Evolutionary conservation across 2,888 invertebrate genomes (phyloP).

Genomic region (Petrolisthes manimaculis): DNA sequence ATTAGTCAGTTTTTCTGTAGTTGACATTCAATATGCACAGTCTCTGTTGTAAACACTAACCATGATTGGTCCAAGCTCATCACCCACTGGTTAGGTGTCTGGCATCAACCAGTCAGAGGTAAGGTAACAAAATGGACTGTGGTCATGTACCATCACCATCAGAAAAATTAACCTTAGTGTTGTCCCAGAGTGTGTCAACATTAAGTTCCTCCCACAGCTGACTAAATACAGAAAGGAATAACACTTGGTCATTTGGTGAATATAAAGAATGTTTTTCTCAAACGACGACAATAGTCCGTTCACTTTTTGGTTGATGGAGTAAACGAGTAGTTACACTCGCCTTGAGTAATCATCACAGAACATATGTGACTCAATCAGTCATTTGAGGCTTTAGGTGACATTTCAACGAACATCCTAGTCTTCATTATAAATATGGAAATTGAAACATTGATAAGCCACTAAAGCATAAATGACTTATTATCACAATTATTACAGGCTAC

Average conservation of each 20-base stretch:
- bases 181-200: constrained; percentile 49
- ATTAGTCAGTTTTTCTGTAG: too few relatives aligned
- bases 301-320: constrained; percentile 59
- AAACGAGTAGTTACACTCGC: constrained; percentile 40
- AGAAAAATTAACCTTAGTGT: constrained; percentile 15
- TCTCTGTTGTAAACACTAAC: too few relatives aligned
- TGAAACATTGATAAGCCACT: constrained; percentile 42
- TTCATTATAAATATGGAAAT: constrained; percentile 46
- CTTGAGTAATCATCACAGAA: constrained; percentile 57
- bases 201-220: constrained; percentile 40
- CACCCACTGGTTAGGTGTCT: too few relatives aligned
- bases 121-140: too few relatives aligned
- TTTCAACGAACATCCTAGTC: constrained; percentile 35
- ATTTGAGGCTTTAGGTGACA: constrained; percentile 38
- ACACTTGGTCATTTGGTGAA: constrained; percentile 47
- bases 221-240: constrained; percentile 47
- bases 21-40: too few relatives aligned
- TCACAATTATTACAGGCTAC: constrained; percentile 48
- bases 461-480: constrained; percentile 44
- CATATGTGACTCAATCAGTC: constrained; percentile 45
- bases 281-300: constrained; percentile 48
- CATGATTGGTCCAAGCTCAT: too few relatives aligned
- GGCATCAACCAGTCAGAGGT: too few relatives aligned
- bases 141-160: too few relatives aligned
- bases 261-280: constrained; percentile 39